A percentile compares a stretch with the other conserved stretches of the same genome.
Evolutionary conservation across 2,113 vertebrate genomes (phyloP).

Genomic region (Micronycteris hirsuta): DNA sequence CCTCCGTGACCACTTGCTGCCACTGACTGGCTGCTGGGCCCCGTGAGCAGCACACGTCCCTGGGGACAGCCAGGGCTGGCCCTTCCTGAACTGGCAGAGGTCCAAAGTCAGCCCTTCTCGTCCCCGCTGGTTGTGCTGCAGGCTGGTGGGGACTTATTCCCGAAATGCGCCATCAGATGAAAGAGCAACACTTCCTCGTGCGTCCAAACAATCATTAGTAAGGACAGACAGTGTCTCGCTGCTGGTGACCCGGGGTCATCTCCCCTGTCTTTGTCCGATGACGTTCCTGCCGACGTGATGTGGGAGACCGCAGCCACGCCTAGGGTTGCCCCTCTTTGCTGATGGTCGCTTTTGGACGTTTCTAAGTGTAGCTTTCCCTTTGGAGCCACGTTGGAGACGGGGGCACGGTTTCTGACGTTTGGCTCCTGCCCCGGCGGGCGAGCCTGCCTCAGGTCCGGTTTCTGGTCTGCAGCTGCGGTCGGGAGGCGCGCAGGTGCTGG

Average conservation of each 20-base stretch:
- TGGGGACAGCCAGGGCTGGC: no score
- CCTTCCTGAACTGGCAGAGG: background rate
- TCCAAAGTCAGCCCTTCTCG: background rate
- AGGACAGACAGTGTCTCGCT: background rate
- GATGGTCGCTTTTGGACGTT: background rate
- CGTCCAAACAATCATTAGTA: background rate
- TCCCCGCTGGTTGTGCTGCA: background rate
- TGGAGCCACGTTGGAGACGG: background rate
- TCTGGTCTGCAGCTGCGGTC: conserved; percentile 89
- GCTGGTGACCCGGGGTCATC: rapidly evolving
- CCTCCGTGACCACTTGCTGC: background rate
- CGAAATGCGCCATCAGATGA: background rate
- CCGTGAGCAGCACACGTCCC: no score
- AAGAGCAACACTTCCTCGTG: background rate
- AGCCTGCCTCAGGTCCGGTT: background rate
- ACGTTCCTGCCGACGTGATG: rapidly evolving
- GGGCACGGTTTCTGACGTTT: conserved; percentile 48
- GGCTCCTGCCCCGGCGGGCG: background rate
- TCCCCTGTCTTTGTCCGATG: no score
- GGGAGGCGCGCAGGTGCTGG: conserved; percentile 95
- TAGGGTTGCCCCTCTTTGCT: background rate
- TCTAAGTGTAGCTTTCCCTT: background rate
- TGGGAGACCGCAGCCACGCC: background rate
- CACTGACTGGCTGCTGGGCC: no score
- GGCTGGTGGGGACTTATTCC: background rate